These are phyloP conservation scores for Tupaia tana DNA, from an alignment of 2,113 vertebrate genomes.

Conservation along the genomic window DNA sequence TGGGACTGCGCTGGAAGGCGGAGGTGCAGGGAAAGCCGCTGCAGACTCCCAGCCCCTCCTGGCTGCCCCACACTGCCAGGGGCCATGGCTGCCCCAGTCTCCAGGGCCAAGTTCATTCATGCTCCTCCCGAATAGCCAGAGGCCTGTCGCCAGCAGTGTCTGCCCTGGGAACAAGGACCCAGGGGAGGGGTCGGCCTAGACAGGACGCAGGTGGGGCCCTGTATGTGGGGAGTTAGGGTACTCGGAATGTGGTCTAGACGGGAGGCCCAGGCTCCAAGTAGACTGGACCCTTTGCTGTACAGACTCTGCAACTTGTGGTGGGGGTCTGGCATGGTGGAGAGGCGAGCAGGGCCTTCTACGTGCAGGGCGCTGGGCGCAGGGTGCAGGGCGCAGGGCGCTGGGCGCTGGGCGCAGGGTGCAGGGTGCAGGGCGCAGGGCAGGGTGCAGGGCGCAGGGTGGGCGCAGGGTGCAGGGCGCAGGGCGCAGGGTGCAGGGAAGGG, in stretches of 20 bases:
- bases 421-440: too few relatives aligned
- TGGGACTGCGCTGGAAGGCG: neutral
- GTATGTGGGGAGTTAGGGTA: accelerated
- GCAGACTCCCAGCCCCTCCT: neutral
- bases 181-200: neutral
- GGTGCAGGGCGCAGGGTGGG: too few relatives aligned
- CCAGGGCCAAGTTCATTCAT: accelerated
- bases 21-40: neutral
- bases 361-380: neutral
- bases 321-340: neutral
- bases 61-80: neutral
- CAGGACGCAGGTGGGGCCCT: accelerated
- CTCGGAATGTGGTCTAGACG: neutral
- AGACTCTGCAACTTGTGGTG: neutral
- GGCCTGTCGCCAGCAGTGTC: neutral
- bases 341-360: neutral
- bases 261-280: neutral
- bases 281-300: neutral
- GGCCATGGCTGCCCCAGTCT: neutral
- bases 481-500: neutral
- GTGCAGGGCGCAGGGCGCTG: too few relatives aligned
- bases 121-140: accelerated
- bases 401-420: too few relatives aligned
- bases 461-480: too few relatives aligned
- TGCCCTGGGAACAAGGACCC: neutral